phyloP scores from a whole-genome alignment of 2,888 invertebrate genomes.

The Hyposoter dolosus region DNA sequence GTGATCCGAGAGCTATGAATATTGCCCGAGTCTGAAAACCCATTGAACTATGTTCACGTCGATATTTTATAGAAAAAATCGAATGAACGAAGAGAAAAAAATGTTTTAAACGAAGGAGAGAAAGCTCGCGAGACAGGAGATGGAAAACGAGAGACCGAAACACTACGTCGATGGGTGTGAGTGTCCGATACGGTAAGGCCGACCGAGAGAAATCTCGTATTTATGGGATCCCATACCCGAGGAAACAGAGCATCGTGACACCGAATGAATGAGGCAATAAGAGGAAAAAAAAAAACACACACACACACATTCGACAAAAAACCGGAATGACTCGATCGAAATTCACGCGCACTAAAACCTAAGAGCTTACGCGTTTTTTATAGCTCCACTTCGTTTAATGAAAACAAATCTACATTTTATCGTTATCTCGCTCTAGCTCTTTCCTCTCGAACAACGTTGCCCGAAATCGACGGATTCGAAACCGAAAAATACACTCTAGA shows the following conservation, averaged over 20 bases:
- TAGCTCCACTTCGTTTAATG: constrained; percentile 67
- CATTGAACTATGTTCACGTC: constrained; percentile 5
- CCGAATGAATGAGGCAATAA: constrained; percentile 32
- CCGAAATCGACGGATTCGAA: not conserved
- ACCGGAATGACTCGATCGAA: constrained; percentile 30
- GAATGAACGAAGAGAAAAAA: not conserved
- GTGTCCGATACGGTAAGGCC: constrained; percentile 15
- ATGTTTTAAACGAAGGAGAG: too few species aligned
- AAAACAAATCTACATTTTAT: constrained; percentile 34
- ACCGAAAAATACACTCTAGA: not conserved
- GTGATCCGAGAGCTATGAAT: constrained; percentile 47
- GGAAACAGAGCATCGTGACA: constrained; percentile 53
- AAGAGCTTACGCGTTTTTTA: constrained; percentile 57
- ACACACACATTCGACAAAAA: constrained; percentile 36
- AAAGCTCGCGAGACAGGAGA: not conserved
- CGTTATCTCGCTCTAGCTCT: constrained; percentile 6
- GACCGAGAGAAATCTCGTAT: constrained; percentile 48
- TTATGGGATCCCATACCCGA: constrained; percentile 61
- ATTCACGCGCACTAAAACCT: constrained; percentile 12
- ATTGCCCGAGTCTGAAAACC: constrained; percentile 40
- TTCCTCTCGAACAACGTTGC: not conserved
- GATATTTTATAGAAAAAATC: constrained; percentile 33
- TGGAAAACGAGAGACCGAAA: not conserved
- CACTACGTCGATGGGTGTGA: not conserved
- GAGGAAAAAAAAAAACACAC: not conserved